Conservation (phyloP, 2,113 vertebrate genomes). For the Canis aureus region DNA sequence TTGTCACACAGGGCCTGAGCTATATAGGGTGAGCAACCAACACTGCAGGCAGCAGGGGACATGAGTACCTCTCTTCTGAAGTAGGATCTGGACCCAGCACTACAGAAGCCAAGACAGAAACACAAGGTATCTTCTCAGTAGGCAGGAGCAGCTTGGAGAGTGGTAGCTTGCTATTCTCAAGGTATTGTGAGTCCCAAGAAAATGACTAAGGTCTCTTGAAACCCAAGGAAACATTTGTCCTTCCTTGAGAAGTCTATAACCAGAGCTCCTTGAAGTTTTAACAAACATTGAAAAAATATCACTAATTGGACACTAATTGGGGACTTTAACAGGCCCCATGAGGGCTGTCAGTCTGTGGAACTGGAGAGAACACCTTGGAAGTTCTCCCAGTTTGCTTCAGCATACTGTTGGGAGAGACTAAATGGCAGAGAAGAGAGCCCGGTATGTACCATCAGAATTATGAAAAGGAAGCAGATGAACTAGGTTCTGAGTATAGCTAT, state of each 20-base stretch:
- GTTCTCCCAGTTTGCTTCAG: neutral
- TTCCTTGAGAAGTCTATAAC: neutral
- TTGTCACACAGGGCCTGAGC: neutral
- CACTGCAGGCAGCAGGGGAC: neutral
- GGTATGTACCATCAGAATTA: neutral
- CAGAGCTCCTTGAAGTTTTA: neutral
- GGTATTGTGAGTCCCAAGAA: fast-evolving
- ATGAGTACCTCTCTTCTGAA: neutral
- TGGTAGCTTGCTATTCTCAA: neutral
- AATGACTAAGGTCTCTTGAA: neutral
- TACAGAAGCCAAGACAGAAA: neutral
- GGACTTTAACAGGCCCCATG: neutral
- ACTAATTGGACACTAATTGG: neutral
- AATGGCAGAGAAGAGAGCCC: neutral
- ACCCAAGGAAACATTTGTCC: neutral
- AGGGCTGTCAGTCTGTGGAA: neutral
- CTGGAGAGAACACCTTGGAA: neutral
- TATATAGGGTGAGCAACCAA: neutral
- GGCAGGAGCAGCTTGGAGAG: neutral
- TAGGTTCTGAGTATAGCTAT: neutral
- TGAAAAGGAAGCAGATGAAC: neutral
- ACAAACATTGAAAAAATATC: neutral
- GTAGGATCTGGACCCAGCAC: neutral
- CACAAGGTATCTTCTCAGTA: neutral
- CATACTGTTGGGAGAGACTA: neutral